Base-by-base conservation (phyloP, 2,888 invertebrate genomes). In the Lasiommata megera region DNA sequence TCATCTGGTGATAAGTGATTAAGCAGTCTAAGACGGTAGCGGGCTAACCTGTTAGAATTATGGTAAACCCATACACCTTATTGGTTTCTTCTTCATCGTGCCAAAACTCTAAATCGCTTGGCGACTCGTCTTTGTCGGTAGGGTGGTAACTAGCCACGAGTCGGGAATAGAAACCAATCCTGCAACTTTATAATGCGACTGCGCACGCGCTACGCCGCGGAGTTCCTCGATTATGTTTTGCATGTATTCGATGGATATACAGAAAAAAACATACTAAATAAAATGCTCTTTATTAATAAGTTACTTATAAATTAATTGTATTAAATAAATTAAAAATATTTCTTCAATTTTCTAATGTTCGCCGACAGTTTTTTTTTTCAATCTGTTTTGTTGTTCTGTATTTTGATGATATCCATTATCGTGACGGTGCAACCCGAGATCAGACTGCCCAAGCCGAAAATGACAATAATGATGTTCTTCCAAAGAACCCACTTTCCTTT, bases 401-500 rank as follows among this genome's bases (percentile, higher is more conserved):
- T 88, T 40, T 75, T 62, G 36, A 84, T 71, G 5, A 88, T 88
- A 52, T 90, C 89, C 66, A 79, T 67, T 66, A 91, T 70, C 1
- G 91, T 87, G 1, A 89, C 86, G 0, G 85, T 82, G 54, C 89
- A 89, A 3, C 96, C 96, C 7, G 94, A 93, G 23, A 94, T 65
- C 12, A 96, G 74, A 3, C 94, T 93, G 36, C 93, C 82, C 0
- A 94, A 48, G 0, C 96, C 92, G 62, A 95, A 92, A 0, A 92
- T 1, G 0, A 92, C 69, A 6, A 96, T 90, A 0, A 93, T 34
- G 0, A 89, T 23, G 67, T 96, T 95, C 74, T 96, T 96, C 79
- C 92, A 89, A 0, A 96, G 77, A 43, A 93, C 90, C 95, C 95
- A 95, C 38, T 94, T 93, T 62, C 84, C 91, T 54, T 71, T 80